Percentiles rank a stretch among this genome's conserved stretches.
phyloP scores from a whole-genome alignment of 2,797 vertebrate genomes.

The Xerus rutilus region DNA sequence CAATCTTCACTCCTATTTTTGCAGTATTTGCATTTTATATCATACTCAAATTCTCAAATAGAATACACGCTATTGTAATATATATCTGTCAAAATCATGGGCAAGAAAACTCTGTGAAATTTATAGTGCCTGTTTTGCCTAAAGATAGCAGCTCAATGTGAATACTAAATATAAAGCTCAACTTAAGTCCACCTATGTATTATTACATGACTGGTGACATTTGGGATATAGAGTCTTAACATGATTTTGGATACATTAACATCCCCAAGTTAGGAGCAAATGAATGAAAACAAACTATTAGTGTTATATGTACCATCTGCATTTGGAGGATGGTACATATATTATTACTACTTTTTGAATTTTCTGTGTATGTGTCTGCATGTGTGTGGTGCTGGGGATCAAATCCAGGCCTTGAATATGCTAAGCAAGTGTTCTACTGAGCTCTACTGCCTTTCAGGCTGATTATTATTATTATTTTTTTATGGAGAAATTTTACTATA shows the following conservation, averaged over 20 bases:
- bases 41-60: background rate
- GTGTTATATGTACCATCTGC: background rate
- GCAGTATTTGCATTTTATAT: background rate
- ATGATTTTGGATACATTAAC: background rate
- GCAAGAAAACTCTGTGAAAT: background rate
- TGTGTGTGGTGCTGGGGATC: too few species aligned
- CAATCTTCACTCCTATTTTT: background rate
- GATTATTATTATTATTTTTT: background rate
- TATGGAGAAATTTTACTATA: background rate
- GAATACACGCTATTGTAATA: background rate
- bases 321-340: background rate
- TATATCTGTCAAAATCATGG: background rate
- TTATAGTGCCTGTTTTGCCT: background rate
- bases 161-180: slow-evolving; percentile 46
- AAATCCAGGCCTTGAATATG: too few species aligned
- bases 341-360: background rate
- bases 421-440: too few species aligned
- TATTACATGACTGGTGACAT: background rate
- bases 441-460: too few species aligned
- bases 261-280: background rate
- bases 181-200: background rate
- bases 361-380: too few species aligned
- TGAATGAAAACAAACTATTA: background rate
- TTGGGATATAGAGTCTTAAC: slow-evolving; percentile 1
- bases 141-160: background rate